Evolutionary conservation across 2,888 invertebrate species (phyloP).

Genomic region (Drosophila atripex): DNA sequence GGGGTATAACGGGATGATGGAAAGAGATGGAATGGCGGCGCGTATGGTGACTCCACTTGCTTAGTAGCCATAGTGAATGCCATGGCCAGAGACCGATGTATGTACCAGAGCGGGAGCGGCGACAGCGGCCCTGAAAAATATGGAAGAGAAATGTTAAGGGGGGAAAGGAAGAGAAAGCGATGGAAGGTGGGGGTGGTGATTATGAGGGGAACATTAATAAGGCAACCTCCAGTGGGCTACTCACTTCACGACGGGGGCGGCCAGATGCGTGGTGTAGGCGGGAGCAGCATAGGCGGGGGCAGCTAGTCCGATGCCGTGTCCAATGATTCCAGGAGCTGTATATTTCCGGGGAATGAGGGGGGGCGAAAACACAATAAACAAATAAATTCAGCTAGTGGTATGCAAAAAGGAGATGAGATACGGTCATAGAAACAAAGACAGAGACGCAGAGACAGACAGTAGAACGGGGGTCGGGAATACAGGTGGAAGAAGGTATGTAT

Average conservation of each 20-base stretch:
- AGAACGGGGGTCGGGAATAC: conserved; percentile 6
- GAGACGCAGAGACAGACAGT: conserved; percentile 11
- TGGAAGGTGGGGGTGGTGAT: conserved; percentile 13
- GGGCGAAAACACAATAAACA: conserved; percentile 1
- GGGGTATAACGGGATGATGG: conserved; percentile 6
- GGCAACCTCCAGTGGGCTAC: conserved; percentile 36
- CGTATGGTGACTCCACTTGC: not conserved
- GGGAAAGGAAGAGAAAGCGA: not conserved
- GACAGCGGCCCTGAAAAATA: conserved; percentile 74
- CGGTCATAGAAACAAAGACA: conserved; percentile 7
- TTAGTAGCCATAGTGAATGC: conserved; percentile 83
- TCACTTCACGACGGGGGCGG: conserved; percentile 82
- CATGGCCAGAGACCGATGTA: conserved; percentile 83
- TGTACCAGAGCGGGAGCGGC: conserved; percentile 83
- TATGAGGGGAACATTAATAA: conserved; percentile 52
- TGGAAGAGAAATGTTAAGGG: not conserved
- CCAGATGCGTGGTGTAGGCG: conserved; percentile 76
- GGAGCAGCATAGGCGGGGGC: conserved; percentile 58
- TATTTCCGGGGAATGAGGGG: not conserved
- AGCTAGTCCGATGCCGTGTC: conserved; percentile 72
- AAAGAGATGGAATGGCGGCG: not conserved
- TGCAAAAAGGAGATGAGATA: not conserved
- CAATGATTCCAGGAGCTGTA: conserved; percentile 73
- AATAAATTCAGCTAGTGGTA: conserved; percentile 17
- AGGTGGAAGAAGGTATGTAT: not conserved